These are phyloP conservation scores for Eulemur coronatus DNA, from an alignment of 2,797 vertebrate genomes.

Conservation along the genomic window DNA sequence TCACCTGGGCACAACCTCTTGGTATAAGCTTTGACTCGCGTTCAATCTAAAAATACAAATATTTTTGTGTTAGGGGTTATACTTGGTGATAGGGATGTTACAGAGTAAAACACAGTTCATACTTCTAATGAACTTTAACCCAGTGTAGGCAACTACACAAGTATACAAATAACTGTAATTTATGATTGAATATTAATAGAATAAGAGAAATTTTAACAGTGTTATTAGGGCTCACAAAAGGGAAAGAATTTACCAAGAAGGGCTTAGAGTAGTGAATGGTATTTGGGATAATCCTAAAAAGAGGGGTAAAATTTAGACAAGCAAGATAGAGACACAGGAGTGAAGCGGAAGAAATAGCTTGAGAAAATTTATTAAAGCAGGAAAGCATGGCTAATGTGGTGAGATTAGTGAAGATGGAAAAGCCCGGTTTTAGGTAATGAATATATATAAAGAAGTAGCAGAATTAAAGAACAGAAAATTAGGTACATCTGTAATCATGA, in stretches of 20 bases:
- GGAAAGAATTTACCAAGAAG: conserved; percentile 2
- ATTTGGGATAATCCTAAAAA: background rate
- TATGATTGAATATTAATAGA: background rate
- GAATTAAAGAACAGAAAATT: background rate
- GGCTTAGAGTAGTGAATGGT: background rate
- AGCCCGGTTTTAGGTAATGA: background rate
- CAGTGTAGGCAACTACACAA: background rate
- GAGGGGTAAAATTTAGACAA: background rate
- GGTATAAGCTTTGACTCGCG: background rate
- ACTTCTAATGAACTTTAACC: background rate
- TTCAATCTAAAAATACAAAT: background rate
- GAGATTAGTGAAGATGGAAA: background rate
- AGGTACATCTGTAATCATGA: background rate
- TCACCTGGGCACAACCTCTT: background rate
- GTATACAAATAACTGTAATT: background rate
- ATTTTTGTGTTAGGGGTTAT: background rate
- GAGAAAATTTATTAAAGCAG: background rate
- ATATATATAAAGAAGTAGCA: background rate
- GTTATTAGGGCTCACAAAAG: background rate
- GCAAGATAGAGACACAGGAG: background rate
- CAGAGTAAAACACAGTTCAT: background rate
- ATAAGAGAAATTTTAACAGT: background rate
- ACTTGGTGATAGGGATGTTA: background rate
- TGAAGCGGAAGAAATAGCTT: background rate
- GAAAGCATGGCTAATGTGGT: background rate